A percentile compares a stretch with the other conserved stretches of the same genome.
These are phyloP conservation scores for Hydrolagus affinis DNA, from an alignment of 2,113 vertebrate species.

Conservation along the genomic window DNA sequence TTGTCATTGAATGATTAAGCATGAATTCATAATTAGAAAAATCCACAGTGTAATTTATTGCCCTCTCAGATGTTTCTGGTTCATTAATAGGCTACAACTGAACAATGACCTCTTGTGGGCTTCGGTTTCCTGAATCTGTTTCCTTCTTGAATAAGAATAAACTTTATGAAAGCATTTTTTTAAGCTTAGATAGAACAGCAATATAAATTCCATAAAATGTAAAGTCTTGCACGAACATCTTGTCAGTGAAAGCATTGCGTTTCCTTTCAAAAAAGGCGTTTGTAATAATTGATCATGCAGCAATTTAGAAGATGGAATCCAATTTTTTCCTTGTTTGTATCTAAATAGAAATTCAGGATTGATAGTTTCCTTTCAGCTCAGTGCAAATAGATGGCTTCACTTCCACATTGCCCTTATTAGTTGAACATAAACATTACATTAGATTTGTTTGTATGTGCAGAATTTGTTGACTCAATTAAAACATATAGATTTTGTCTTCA, in stretches of 20 bases:
- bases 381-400: not conserved
- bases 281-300: not conserved
- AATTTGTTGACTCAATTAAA: not conserved
- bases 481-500: not conserved
- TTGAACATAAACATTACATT: not conserved
- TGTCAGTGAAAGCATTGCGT: not conserved
- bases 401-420: not conserved
- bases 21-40: slow-evolving; percentile 92
- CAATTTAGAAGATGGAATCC: not conserved
- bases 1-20: slow-evolving; percentile 92
- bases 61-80: slow-evolving; percentile 72
- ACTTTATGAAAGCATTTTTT: not conserved
- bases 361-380: not conserved
- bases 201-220: not conserved
- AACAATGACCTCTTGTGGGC: slow-evolving; percentile 86
- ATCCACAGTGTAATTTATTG: slow-evolving; percentile 78
- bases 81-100: slow-evolving; percentile 83
- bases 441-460: not conserved
- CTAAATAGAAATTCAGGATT: not conserved
- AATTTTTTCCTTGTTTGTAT: not conserved
- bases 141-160: slow-evolving; percentile 21
- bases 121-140: slow-evolving; percentile 35
- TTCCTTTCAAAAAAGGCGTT: not conserved
- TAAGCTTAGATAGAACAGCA: not conserved
- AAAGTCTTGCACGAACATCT: no score